Conservation (phyloP, 2,888 invertebrate genomes). For the Cistogaster globosa region DNA sequence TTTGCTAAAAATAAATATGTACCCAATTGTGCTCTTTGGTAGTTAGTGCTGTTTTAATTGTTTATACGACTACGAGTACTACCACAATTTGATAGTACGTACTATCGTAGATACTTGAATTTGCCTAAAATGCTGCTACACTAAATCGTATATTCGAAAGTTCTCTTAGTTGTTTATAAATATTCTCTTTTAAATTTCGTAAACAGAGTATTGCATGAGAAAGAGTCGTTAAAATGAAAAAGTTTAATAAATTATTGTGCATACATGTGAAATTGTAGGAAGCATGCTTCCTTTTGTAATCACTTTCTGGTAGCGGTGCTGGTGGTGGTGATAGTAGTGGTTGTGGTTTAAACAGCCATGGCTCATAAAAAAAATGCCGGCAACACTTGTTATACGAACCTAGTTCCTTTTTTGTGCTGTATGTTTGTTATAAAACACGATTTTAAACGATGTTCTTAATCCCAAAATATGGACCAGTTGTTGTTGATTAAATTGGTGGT, state of each 20-base stretch:
- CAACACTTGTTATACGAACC: slow-evolving; percentile 64
- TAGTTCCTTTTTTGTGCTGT: slow-evolving; percentile 1
- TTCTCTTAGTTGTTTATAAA: slow-evolving; percentile 23
- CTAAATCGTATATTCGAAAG: slow-evolving; percentile 14
- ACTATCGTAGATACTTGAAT: slow-evolving; percentile 54
- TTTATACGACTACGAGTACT: slow-evolving; percentile 50
- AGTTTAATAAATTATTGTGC: slow-evolving; percentile 51
- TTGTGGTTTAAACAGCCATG: slow-evolving; percentile 28
- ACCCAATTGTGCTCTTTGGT: slow-evolving; percentile 25
- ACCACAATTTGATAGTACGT: slow-evolving; percentile 60
- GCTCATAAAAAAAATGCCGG: slow-evolving; percentile 52
- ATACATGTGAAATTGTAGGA: slow-evolving; percentile 45
- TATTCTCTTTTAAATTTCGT: neutral
- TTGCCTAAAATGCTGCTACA: slow-evolving; percentile 5
- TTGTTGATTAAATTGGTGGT: slow-evolving; percentile 44
- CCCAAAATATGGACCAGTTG: slow-evolving; percentile 62
- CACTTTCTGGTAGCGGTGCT: neutral
- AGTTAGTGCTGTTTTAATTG: slow-evolving; percentile 24
- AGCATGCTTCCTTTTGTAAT: slow-evolving; percentile 50
- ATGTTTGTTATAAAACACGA: slow-evolving; percentile 45
- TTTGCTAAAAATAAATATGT: neutral
- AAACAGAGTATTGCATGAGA: neutral
- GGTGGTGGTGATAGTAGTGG: neutral
- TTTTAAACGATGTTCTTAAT: slow-evolving; percentile 57
- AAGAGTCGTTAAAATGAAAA: slow-evolving; percentile 17